Base-by-base conservation (phyloP, 2,113 vertebrate species). In the Eidolon helvum region DNA sequence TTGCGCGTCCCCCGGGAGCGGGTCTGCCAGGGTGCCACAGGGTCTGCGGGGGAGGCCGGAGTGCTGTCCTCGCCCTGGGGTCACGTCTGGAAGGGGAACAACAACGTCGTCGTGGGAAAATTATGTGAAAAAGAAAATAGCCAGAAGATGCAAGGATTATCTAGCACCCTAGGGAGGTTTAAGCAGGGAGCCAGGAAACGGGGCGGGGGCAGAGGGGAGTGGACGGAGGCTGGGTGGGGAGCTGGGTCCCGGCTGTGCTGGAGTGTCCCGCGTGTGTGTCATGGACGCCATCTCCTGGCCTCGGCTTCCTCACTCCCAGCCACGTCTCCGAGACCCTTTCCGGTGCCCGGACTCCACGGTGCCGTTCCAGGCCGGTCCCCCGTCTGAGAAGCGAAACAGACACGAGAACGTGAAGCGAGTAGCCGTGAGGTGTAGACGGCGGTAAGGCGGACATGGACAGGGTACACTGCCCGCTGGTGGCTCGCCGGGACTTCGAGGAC, bases 21-120 rank as follows among this genome's bases (percentile, higher is more conserved):
- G 79, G 92, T 89, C 91, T 77, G 78, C 85, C 78, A 96, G 96
- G 97, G 94, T 96, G 92, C 92, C 89, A 87, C 19, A 5, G 57
- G 95, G 90, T 82, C 65, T 69, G 84, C 74, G 59, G 66, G 55
- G 55, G 45, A 93, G 78, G 79, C 87, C 87, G 84, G 83, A 5
- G 79, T 74, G 45, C 84, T 90, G 92, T 86, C 92, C 38, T 78
- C 1, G 7, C 48, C 48, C 48, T 50, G 48, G 48, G 92, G 94
- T 96, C 94, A 95, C 14, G 33, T 95, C 90, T 92, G 94, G 94
- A 91, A 97, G 87, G 87, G 87, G 97, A 97, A 95, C 75, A 93
- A 59, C 94, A 92, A 94, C 88, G 92, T 96, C 87, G 96, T 96
- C 95, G 72, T 97, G 93, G 77, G 92, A 80, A 97, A 96, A 61